Base-by-base conservation (phyloP, 2,888 invertebrate species). In the Buathra laborator region DNA sequence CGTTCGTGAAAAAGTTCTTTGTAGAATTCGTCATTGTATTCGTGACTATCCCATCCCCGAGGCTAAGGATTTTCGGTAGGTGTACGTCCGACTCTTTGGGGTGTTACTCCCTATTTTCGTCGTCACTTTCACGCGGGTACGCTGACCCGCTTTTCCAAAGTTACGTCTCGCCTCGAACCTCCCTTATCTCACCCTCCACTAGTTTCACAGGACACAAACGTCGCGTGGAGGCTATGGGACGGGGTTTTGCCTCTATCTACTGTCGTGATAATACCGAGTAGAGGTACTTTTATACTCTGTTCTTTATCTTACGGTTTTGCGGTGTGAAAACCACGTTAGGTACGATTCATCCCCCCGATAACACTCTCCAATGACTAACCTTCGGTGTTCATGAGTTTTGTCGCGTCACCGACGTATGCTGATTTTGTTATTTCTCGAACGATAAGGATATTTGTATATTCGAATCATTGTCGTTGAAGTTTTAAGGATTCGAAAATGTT, bases 111-210 rank as follows among this genome's bases (percentile, higher is more conserved):
- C 37, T 71, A 82, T 82, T 79, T 75, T 71, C 75, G 75, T 67
- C 79, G 32, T 59, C 66, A 75, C 71, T 79, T 79, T 82, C 71
- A 24, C 32, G 74, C 67, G 59, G 70, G 66, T 86, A 78, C 78
- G 53, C 48, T 86, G 86, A 85, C 85, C 86, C 77, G 70, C 80
- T 84, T 86, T 85, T 66, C 70, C 75, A 77, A 80, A 85, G 76
- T 86, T 84, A 78, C 72, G 46, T 29, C 51, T 44, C 64, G 78
- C 51, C 68, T 78, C 71, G 86, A 74, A 78, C 77, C 72, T 43
- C 71, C 70, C 86, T 86, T 86, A 86, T 85, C 86, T 79, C 29
- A 29, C 83, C 74, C 76, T 83, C 75, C 44, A 16, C 62, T 4
- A 46, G 75, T 64, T 75, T 19, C 46, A 44, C 53, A 19, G 75